These are phyloP conservation scores for Callipepla squamata DNA, from an alignment of 2,113 vertebrate genomes.

Conservation along the genomic window DNA sequence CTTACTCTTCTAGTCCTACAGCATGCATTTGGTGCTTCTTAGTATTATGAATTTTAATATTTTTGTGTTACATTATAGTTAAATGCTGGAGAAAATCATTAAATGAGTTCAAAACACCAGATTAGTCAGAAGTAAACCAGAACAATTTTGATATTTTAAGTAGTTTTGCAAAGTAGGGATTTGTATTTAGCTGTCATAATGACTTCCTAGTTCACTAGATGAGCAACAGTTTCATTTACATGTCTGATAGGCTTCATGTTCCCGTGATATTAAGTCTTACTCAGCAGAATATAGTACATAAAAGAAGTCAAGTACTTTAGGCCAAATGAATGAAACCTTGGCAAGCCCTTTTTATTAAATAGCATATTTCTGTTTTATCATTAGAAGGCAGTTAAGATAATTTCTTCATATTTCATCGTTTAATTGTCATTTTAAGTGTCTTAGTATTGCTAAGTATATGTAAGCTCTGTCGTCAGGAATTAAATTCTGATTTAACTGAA, in stretches of 20 bases:
- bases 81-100: background rate
- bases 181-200: background rate
- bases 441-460: background rate
- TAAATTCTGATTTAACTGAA: slow-evolving; percentile 23
- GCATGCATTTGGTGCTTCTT: slow-evolving; percentile 7
- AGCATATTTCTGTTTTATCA: background rate
- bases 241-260: background rate
- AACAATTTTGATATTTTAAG: background rate
- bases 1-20: background rate
- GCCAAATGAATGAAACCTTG: background rate
- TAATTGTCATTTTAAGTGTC: background rate
- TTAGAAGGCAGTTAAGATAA: background rate
- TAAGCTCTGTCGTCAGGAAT: slow-evolving; percentile 17
- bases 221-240: background rate
- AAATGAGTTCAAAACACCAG: background rate
- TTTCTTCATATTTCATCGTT: background rate
- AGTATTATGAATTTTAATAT: background rate
- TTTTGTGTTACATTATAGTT: background rate
- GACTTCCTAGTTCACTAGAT: background rate
- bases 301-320: background rate
- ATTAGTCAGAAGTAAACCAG: background rate
- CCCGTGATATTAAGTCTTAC: background rate
- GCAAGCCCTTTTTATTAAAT: background rate
- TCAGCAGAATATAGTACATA: background rate
- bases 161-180: background rate